phyloP scores from a whole-genome alignment of 2,113 vertebrate species.

The Donacobius atricapilla region DNA sequence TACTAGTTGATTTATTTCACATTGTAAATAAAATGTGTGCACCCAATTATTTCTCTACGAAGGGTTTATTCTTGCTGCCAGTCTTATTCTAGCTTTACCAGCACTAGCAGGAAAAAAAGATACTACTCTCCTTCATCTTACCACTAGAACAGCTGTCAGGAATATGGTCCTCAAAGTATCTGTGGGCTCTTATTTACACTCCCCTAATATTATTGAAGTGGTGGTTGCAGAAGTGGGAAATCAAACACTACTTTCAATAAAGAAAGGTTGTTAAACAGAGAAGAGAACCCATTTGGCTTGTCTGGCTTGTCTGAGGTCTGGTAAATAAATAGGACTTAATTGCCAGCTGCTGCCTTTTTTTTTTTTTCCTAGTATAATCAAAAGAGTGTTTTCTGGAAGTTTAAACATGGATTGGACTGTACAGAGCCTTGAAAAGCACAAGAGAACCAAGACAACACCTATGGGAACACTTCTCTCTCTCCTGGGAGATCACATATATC shows the following conservation, averaged over 20 bases:
- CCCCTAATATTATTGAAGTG: not conserved
- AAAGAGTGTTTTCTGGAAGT: not conserved
- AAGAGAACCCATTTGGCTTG: conserved; percentile 20
- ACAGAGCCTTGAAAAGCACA: not conserved
- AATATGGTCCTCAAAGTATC: not conserved
- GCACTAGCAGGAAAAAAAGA: not conserved
- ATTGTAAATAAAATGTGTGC: not conserved
- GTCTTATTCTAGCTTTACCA: not conserved
- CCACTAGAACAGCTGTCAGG: not conserved
- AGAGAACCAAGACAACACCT: not conserved
- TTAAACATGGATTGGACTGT: not conserved
- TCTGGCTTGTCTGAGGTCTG: conserved; percentile 9
- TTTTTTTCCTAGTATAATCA: not conserved
- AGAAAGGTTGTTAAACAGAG: conserved; percentile 2
- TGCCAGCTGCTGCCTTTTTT: not conserved
- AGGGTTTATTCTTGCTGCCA: not conserved
- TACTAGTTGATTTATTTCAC: not conserved
- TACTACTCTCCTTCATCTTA: not conserved
- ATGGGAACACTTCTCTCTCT: not conserved
- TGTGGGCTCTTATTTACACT: not conserved
- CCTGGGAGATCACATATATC: not conserved
- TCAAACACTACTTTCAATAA: conserved; percentile 10
- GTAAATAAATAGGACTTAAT: conserved; percentile 31
- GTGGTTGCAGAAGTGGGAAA: not conserved
- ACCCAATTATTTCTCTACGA: not conserved